These are phyloP conservation scores for Phaethornis superciliosus DNA, from an alignment of 2,113 vertebrate species.

Conservation along the genomic window DNA sequence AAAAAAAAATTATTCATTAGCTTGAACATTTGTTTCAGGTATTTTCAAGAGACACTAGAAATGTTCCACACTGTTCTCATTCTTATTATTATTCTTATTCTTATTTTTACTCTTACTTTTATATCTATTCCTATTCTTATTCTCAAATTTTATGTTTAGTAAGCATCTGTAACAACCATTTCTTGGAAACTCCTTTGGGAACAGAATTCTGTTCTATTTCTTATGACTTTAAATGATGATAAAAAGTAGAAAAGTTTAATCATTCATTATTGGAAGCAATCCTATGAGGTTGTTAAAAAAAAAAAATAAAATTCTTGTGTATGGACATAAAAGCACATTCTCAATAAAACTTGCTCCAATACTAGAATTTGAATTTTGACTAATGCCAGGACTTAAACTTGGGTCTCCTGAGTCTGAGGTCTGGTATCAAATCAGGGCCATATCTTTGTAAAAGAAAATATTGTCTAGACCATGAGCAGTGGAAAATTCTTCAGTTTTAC, in stretches of 20 bases:
- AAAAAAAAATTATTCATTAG: background rate
- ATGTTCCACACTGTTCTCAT: background rate
- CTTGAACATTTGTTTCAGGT: background rate
- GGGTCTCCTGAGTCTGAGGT: background rate
- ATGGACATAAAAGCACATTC: background rate
- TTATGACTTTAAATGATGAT: background rate
- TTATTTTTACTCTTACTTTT: no score
- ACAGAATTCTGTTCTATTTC: background rate
- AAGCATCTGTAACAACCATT: background rate
- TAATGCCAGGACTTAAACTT: background rate
- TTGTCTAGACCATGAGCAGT: background rate
- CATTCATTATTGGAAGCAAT: background rate
- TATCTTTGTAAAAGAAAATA: background rate
- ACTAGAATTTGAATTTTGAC: background rate
- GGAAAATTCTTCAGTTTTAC: conserved; percentile 20
- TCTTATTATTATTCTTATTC: background rate
- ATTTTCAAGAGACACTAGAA: background rate
- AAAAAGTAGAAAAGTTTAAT: background rate
- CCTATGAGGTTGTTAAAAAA: background rate
- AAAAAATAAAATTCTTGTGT: background rate
- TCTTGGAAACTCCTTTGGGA: background rate
- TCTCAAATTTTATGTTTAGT: background rate
- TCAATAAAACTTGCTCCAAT: background rate
- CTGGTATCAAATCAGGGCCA: background rate
- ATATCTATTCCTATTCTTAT: background rate